Evolutionary conservation across 2,888 invertebrate species (phyloP).

Genomic region (Drosophila melanosoma): DNA sequence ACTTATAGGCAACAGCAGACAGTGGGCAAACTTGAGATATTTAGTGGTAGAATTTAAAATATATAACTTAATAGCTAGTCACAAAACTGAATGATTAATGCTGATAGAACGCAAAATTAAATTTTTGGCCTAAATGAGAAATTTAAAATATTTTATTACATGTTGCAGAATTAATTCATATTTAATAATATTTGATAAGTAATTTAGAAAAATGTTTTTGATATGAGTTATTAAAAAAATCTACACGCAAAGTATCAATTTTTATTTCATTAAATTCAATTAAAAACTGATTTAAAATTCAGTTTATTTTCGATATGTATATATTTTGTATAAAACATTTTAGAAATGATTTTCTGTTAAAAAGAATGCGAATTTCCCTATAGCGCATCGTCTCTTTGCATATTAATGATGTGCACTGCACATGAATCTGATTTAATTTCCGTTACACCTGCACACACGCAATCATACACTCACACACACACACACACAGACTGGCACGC

Average conservation of each 20-base stretch:
- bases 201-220: background rate
- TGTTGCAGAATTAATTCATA: background rate
- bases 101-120: background rate
- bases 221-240: background rate
- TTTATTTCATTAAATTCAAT: background rate
- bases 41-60: background rate
- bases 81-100: background rate
- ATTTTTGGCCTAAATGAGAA: background rate
- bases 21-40: constrained; percentile 1
- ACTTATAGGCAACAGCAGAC: constrained; percentile 34
- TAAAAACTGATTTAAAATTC: background rate
- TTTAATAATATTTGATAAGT: background rate
- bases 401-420: constrained; percentile 76
- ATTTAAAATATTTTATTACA: background rate
- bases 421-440: constrained; percentile 78
- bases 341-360: background rate
- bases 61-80: background rate
- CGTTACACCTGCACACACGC: constrained; percentile 59
- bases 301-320: background rate
- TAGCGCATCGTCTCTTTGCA: constrained; percentile 53
- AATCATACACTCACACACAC: constrained; percentile 5
- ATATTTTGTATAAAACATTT: background rate
- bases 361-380: constrained; percentile 2
- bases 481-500: background rate
- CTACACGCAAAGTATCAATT: background rate